Evolutionary conservation across 2,888 invertebrate genomes (phyloP).

Genomic region (Bombyx huttoni): DNA sequence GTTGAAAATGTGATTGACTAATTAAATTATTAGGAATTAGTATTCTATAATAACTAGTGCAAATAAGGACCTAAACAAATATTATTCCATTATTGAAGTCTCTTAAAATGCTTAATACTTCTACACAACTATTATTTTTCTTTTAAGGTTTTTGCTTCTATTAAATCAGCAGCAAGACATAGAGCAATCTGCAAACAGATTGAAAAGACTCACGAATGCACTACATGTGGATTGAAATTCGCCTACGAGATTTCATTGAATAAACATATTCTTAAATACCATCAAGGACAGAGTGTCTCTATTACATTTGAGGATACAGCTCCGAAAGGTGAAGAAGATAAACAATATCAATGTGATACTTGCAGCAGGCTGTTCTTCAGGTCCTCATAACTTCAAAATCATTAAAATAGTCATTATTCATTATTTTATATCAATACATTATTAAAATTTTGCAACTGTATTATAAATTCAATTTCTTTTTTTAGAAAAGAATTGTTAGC

Average conservation of each 20-base stretch:
- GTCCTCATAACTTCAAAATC: constrained; percentile 18
- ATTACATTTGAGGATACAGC: constrained; percentile 44
- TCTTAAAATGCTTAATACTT: not conserved
- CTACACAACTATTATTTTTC: not conserved
- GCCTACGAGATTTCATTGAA: constrained; percentile 59
- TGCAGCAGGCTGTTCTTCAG: constrained; percentile 76
- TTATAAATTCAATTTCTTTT: constrained; percentile 8
- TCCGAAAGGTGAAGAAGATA: constrained; percentile 26
- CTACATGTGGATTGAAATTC: constrained; percentile 51
- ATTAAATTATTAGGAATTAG: too few species aligned
- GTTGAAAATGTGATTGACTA: too few species aligned
- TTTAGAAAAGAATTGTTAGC: constrained; percentile 76
- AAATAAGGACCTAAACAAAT: too few species aligned
- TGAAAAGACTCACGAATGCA: constrained; percentile 46
- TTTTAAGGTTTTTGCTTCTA: constrained; percentile 51
- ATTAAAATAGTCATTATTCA: not conserved
- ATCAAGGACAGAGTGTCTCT: constrained; percentile 55
- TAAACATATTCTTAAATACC: constrained; percentile 55
- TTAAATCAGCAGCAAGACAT: constrained; percentile 65
- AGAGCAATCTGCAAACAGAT: constrained; percentile 41
- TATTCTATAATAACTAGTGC: too few species aligned
- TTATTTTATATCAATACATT: not conserved
- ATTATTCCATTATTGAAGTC: not conserved
- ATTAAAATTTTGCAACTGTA: not conserved
- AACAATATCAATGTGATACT: constrained; percentile 69